Base-by-base conservation (phyloP, 1,140 invertebrate genomes). In the Chironomus tepperi region DNA sequence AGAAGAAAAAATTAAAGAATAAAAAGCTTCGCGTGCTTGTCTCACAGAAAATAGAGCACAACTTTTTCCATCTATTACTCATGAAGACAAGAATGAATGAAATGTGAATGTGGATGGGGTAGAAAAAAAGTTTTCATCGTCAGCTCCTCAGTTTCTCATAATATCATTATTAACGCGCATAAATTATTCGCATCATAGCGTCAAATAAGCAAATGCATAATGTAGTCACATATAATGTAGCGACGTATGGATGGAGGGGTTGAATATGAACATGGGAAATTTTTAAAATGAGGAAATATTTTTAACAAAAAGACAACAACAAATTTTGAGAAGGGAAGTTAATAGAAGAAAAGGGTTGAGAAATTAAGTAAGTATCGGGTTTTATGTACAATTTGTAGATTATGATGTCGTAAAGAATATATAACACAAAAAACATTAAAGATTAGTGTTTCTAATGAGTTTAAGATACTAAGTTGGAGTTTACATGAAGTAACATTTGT, bases 151-250 rank as follows among this genome's bases (percentile, higher is more conserved):
- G 47, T 57, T 57, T 57, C 47, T 57, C 12, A 57, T 57, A 57
- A 57, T 12, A 57, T 57, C 47, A 57, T 57, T 57, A 57, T 57
- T 57, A 57, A 57, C 47, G 47, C 47, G 47, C 47, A 57, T 57
- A 57, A 57, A 57, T 57, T 57, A 57, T 57, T 57, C n/a, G 47
- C 47, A 15, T 57, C 47, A 57, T 57, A 57, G 47, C 47, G 12
- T 57, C 12, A 57, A 57, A 34, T 34, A 34, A 34, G 24, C 24
- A 34, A 34, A 34, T 34, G 24, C 24, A 34, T 34, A 34, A 34
- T 34, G 24, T 34, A 34, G 24, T 34, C 24, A 34, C 24, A 34
- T 34, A 34, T 34, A 34, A 34, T 34, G 24, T 34, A 34, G 24
- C 24, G 15, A 57, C 47, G 12, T n/a, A 57, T 15, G n/a, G 0